These are phyloP conservation scores for Cololabis saira DNA, from an alignment of 2,113 vertebrate species.

Conservation along the genomic window DNA sequence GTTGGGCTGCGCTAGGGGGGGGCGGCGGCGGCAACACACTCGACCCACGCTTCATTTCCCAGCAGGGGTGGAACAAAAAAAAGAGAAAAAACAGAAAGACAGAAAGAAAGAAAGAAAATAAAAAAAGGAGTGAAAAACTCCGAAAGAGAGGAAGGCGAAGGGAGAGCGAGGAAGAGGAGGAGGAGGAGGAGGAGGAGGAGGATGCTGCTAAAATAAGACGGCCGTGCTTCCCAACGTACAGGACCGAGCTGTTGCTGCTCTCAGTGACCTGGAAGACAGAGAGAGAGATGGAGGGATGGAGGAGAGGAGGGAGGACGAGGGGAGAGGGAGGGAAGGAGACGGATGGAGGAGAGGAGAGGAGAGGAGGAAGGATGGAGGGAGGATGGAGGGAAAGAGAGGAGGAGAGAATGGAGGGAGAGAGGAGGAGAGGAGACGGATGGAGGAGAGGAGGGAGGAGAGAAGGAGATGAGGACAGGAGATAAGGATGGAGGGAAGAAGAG, in stretches of 20 bases:
- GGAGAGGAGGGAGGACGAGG: slow-evolving; percentile 2
- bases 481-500: slow-evolving; percentile 18
- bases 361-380: background rate
- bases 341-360: slow-evolving; percentile 11
- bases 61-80: background rate
- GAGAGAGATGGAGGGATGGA: slow-evolving; percentile 27
- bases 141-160: slow-evolving; percentile 50
- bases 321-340: too few relatives aligned
- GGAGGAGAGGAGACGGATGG: background rate
- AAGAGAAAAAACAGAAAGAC: slow-evolving; percentile 38
- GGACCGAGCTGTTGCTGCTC: slow-evolving; percentile 54
- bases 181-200: slow-evolving; percentile 44
- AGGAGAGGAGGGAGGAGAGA: background rate
- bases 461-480: slow-evolving; percentile 27
- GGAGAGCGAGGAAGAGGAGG: slow-evolving; percentile 50
- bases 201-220: slow-evolving; percentile 64
- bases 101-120: slow-evolving; percentile 20
- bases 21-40: slow-evolving; percentile 70
- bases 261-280: slow-evolving; percentile 67
- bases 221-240: slow-evolving; percentile 51
- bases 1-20: slow-evolving; percentile 61
- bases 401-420: slow-evolving; percentile 11
- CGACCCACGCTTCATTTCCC: slow-evolving; percentile 76
- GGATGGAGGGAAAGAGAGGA: background rate
- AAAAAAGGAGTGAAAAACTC: slow-evolving; percentile 57